A percentile compares a stretch with the other conserved stretches of the same genome.
Conservation (phyloP, 2,113 vertebrate species). For the Enhydra lutris region DNA sequence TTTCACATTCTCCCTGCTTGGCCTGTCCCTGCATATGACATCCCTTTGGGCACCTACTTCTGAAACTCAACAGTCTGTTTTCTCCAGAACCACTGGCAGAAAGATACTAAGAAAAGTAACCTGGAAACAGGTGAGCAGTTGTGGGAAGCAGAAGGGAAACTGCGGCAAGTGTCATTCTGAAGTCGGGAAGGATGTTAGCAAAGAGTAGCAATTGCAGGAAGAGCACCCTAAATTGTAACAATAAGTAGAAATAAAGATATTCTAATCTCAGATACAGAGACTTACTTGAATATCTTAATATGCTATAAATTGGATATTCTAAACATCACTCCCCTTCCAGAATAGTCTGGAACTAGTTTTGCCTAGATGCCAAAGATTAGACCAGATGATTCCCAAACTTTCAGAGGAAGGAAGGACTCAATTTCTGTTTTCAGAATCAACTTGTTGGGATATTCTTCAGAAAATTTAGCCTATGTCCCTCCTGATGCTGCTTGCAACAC, state of each 20-base stretch:
- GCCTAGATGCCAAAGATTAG: not conserved
- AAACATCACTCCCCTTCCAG: not conserved
- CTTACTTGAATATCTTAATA: slow-evolving; percentile 27
- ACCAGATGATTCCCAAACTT: not conserved
- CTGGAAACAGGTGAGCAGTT: not conserved
- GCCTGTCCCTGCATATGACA: not conserved
- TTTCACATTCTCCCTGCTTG: not conserved
- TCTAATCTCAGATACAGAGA: not conserved
- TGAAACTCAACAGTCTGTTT: not conserved
- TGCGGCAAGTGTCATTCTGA: not conserved
- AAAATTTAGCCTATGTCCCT: slow-evolving; percentile 17
- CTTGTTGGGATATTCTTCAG: slow-evolving; percentile 1
- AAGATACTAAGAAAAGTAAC: not conserved
- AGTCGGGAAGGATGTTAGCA: not conserved
- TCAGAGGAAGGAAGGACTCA: not conserved
- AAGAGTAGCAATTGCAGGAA: not conserved
- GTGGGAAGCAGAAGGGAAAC: not conserved
- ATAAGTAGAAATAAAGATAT: slow-evolving; percentile 1
- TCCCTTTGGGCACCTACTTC: not conserved
- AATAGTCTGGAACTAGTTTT: not conserved
- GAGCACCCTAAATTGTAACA: not conserved
- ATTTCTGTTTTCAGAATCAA: slow-evolving; percentile 10
- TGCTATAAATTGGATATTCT: not conserved
- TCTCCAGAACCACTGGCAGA: not conserved
- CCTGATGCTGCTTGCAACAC: slow-evolving; percentile 13